Evolutionary conservation across 2,888 invertebrate genomes (phyloP), one percentile per base, ranked within the genome.

Genomic region (Cantharis rufa): DNA sequence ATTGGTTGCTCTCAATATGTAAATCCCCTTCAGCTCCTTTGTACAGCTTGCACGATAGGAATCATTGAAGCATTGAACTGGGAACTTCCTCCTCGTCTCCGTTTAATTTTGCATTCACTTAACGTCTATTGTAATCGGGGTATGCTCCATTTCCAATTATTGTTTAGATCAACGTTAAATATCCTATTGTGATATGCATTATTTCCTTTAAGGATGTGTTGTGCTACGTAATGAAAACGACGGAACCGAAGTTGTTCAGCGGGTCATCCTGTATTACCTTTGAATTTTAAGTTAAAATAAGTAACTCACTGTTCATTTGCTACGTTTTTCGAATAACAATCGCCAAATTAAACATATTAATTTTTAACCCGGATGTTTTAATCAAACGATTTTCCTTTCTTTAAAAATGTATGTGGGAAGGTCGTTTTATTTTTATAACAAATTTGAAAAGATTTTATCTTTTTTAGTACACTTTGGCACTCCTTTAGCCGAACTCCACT

Each of bases 201-300:
- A 7, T 21, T 66, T 66, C 64, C 64, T 21, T n/a, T 21, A 66
- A 66, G 64, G 64, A 66, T 63, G 63, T 63, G 15, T 15, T 63
- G 18, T 16, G 10, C 15, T 10, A 10, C 10, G 21, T 10, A 64
- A 64, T 66, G 21, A 21, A 13, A 66, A 66, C 80, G 76, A 64
- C 80, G 80, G 80, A 80, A 77, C 75, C 77, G 77, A 76, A 78
- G 69, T 77, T 77, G 75, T 71, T 75, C 74, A 80, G 73, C 71
- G 68, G 80, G 79, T 80, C 80, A 74, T 16, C 32, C 70, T 15
- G 27, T 70, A 69, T 79, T 70, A 62, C 71, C 48, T 15, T 24
- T 72, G 75, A 66, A 66, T 66, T 66, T 21, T 24, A 66, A 66
- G 18, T 66, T 18, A 13, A 10, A 48, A 48, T 48, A 48, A 48